Conservation (phyloP, 2,888 invertebrate genomes). For the Trachelus tabidus region DNA sequence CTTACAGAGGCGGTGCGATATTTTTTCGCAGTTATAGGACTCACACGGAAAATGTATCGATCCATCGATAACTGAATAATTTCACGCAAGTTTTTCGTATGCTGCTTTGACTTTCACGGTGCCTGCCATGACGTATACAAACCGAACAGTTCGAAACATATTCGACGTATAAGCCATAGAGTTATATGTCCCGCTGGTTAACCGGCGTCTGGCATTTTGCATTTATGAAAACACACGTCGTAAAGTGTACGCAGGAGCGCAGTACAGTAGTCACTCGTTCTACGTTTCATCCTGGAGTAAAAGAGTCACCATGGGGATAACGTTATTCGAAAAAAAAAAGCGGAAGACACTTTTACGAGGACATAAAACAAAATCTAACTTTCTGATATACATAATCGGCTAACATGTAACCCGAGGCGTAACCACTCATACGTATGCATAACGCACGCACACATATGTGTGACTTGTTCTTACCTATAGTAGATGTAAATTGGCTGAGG, state of each 20-base stretch:
- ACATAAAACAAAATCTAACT: slow-evolving; percentile 35
- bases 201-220: slow-evolving; percentile 37
- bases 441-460: background rate
- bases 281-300: background rate
- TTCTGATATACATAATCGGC: slow-evolving; percentile 5
- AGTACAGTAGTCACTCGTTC: background rate
- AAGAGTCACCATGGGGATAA: background rate
- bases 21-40: too few species aligned
- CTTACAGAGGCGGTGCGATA: too few species aligned
- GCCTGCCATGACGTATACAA: background rate
- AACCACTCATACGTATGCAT: background rate
- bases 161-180: slow-evolving; percentile 19
- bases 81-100: background rate
- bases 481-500: background rate
- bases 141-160: background rate
- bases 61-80: background rate
- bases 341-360: slow-evolving; percentile 32
- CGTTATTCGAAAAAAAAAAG: background rate
- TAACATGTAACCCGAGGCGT: background rate
- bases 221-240: slow-evolving; percentile 44
- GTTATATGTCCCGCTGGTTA: slow-evolving; percentile 27
- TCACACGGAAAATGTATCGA: background rate
- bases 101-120: background rate
- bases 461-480: background rate
- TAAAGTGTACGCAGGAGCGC: slow-evolving; percentile 26